Evolutionary conservation across 2,797 vertebrate species (phyloP), one percentile per base, ranked within the genome.

Genomic region (Sebastes diploproa): DNA sequence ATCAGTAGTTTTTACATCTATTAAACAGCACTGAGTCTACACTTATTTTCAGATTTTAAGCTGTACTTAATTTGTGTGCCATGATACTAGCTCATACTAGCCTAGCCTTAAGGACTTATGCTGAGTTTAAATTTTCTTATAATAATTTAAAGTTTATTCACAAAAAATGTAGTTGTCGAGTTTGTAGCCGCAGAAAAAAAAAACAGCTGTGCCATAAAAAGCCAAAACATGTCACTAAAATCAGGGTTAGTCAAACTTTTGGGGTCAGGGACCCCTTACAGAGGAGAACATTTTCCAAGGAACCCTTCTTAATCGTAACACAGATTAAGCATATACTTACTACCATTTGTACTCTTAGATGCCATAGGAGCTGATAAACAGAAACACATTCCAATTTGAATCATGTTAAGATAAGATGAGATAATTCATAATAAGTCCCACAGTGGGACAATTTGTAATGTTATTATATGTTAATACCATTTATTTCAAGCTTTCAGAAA

Each of bases 261-360:
- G 14, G 5, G 38, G 38, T 30, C 38, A 42, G 38, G 38, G 5
- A 42, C 5, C 38, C 38, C 38, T 42, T 42, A 42, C 14, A 42
- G 38, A 14, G 5, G 38, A 42, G 13, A 42, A 42, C 13, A 42
- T 42, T 16, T 42, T 42, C 14, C 14, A 42, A 16, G 38, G 38
- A 42, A 42, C 13, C 1, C 38, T 16, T 42, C 38, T 6, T 42
- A 42, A 14, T 6, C 14, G 38, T 42, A 42, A 42, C 38, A 42
- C 0, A 0, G 38, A 42, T 42, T 42, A 42, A 42, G 13, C 38
- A 16, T 3, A 42, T 6, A 5, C 38, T 6, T 30, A 8, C 30
- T 30, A 30, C 30, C 7, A 42, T 42, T 42, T 42, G 38, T 42
- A 16, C 38, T 16, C 38, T 1, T 42, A 16, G 13, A 42, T 42